Conservation (phyloP, 2,888 invertebrate species). For the Mechanitis mazaeus region DNA sequence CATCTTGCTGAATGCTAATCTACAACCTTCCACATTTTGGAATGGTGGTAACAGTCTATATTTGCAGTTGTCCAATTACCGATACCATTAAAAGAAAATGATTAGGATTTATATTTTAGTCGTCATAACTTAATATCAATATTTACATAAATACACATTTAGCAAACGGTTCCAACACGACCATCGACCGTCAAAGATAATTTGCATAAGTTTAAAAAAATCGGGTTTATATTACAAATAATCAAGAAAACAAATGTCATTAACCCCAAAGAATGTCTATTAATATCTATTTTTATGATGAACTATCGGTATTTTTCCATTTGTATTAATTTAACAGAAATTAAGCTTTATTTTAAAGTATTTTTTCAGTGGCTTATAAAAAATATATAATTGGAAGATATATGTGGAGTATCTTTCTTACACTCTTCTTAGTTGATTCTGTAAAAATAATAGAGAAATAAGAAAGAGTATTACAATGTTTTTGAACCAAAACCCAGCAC, state of each 20-base stretch:
- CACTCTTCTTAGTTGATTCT: no score
- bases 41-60: no score
- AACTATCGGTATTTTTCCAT: not conserved
- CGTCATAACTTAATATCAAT: constrained; percentile 15
- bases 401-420: no score
- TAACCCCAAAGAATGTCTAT: constrained; percentile 8
- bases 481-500: no score
- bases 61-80: constrained; percentile 11
- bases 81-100: not conserved
- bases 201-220: constrained; percentile 30
- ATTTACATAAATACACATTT: constrained; percentile 19
- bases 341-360: no score
- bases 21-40: no score
- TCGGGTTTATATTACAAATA: constrained; percentile 9
- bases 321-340: no score
- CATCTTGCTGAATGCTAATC: no score
- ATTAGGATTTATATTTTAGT: not conserved
- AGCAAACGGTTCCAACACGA: constrained; percentile 9
- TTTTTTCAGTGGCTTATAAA: no score
- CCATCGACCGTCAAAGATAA: constrained; percentile 24
- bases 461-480: no score
- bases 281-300: not conserved
- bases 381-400: no score
- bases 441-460: no score
- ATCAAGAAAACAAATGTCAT: constrained; percentile 7